Evolutionary conservation across 2,113 vertebrate species (phyloP), one percentile per base, ranked within the genome.

Genomic region (Psophia crepitans): DNA sequence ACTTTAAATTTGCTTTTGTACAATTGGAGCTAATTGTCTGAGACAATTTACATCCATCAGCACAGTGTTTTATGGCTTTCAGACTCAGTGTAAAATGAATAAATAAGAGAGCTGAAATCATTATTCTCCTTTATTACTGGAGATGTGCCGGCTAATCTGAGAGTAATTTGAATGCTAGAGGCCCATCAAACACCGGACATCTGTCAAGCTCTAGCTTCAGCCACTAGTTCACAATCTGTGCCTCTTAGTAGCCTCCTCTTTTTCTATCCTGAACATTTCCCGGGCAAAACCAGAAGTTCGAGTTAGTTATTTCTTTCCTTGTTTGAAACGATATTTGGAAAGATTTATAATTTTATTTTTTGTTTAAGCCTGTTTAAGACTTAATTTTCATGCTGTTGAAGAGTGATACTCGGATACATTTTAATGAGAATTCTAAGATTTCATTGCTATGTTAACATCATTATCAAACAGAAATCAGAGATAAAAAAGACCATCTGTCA

Each of bases 21-120:
- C 95, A 96, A 93, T 95, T 16, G n/a, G 71, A 97, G 83, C 92
- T 98, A 98, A 98, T 98, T 97, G 97, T 94, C 94, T 97, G 97
- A 97, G 93, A 96, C 89, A 41, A 97, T 98, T 97, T 97, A 90
- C 94, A 97, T 94, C 93, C 93, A 97, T 98, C 97, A 97, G 93
- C 41, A 71, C 44, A 70, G 84, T 92, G 84, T 84, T 97, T 98
- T 97, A 97, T 96, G 90, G 87, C 82, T 97, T 97, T 97, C 81
- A 96, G 95, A 95, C 89, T 94, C 77, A 69, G 87, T 69, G 69
- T 84, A 96, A 97, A 97, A 98, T 96, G 97, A 98, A 97, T 96
- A 97, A 97, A 97, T 96, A 98, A 96, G 61, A 57, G 91, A 93
- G 71, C 78, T 95, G 46, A 71, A 97, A 93, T 96, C 87, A 94